Percentiles rank a stretch among this genome's conserved stretches.
phyloP scores from a whole-genome alignment of 2,113 vertebrate genomes.

The Callithrix jacchus region DNA sequence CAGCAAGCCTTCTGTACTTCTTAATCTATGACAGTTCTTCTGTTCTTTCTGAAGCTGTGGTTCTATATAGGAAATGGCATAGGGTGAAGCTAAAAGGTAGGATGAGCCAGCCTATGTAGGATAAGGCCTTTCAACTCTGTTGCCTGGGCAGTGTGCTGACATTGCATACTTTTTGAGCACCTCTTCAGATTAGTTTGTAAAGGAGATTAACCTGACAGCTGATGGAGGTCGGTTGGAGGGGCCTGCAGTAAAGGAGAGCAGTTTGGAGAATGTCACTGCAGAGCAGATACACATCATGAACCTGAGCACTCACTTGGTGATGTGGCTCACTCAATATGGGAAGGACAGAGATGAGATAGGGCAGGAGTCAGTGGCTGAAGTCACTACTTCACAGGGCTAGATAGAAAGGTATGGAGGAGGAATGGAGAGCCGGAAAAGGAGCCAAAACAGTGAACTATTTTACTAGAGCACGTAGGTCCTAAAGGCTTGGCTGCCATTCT shows the following conservation, averaged over 20 bases:
- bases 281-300: not conserved
- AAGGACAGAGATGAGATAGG: not conserved
- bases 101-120: not conserved
- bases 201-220: not conserved
- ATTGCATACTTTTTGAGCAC: not conserved
- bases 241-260: not conserved
- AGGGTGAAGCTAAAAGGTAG: not conserved
- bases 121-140: not conserved
- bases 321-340: fast-evolving
- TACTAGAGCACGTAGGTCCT: not conserved
- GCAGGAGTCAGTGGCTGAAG: not conserved
- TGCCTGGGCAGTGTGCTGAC: not conserved
- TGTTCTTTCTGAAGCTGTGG: not conserved
- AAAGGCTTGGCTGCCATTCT: not conserved
- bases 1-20: not conserved
- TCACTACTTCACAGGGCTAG: not conserved
- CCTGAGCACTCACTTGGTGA: not conserved
- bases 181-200: not conserved
- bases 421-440: not conserved
- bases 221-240: not conserved
- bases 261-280: not conserved
- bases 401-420: not conserved
- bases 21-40: not conserved
- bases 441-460: not conserved
- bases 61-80: not conserved